These are phyloP conservation scores for Abramis brama DNA, from an alignment of 2,113 vertebrate species.

Conservation along the genomic window DNA sequence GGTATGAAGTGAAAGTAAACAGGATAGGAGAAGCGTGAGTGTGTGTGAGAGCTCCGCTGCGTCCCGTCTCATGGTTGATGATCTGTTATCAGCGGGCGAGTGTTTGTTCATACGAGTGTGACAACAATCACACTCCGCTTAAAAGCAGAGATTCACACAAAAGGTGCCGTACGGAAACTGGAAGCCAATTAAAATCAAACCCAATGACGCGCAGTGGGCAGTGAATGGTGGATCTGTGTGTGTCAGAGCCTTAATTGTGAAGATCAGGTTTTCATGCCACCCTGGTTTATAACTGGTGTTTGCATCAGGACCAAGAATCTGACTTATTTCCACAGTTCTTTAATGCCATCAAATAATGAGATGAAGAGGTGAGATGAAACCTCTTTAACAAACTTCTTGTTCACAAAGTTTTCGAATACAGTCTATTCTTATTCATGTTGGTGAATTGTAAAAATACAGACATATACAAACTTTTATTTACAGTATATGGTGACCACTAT, in stretches of 20 bases:
- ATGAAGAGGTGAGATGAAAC: no score
- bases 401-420: not conserved
- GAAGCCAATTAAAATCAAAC: conserved; percentile 23
- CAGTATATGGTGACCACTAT: not conserved
- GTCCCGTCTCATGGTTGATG: not conserved
- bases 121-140: not conserved
- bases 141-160: conserved; percentile 11
- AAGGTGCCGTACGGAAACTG: not conserved
- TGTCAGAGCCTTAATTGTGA: not conserved
- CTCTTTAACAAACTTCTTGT: not conserved
- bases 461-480: not conserved
- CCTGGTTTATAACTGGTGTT: not conserved
- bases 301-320: not conserved
- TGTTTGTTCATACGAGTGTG: not conserved
- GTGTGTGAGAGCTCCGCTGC: not conserved
- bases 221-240: not conserved
- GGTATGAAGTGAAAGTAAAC: not conserved
- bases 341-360: not conserved
- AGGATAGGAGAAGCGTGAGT: not conserved
- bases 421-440: not conserved
- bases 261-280: not conserved
- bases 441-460: not conserved
- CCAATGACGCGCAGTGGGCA: not conserved
- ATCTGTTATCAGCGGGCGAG: not conserved
- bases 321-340: not conserved